Conservation (phyloP, 2,888 invertebrate species). For the Petrolisthes cinctipes region DNA sequence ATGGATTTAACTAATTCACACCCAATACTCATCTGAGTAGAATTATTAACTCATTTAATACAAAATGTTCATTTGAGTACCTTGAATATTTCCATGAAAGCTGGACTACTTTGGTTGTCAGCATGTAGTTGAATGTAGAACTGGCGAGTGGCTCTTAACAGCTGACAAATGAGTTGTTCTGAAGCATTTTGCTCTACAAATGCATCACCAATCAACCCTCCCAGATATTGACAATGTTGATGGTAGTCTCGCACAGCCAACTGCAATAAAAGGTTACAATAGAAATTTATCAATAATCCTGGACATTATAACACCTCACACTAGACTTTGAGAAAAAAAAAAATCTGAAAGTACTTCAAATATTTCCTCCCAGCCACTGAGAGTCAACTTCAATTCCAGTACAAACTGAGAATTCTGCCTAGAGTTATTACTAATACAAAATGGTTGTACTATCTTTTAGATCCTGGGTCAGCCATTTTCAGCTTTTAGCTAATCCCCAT, state of each 20-base stretch:
- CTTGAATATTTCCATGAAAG: conserved; percentile 34
- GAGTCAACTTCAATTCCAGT: background rate
- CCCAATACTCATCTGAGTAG: too few species aligned
- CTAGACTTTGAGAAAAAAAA: too few species aligned
- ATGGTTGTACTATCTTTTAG: too few species aligned
- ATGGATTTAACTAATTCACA: too few species aligned
- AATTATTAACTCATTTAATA: too few species aligned
- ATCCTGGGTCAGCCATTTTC: too few species aligned
- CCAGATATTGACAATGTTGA: conserved; percentile 27
- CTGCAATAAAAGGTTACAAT: background rate
- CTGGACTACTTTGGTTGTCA: conserved; percentile 21
- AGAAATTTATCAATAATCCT: background rate
- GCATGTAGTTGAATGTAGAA: conserved; percentile 36
- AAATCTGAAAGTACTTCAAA: too few species aligned
- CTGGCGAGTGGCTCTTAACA: conserved; percentile 15
- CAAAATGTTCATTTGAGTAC: background rate
- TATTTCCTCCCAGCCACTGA: background rate
- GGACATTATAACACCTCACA: too few species aligned
- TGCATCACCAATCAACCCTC: conserved; percentile 17
- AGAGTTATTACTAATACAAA: too few species aligned
- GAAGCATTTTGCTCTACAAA: conserved; percentile 36
- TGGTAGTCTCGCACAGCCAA: conserved; percentile 8
- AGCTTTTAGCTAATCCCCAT: too few species aligned
- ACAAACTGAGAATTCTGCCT: too few species aligned
- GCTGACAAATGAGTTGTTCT: conserved; percentile 33